These are phyloP conservation scores for Cosmorhoe ocellata DNA, from an alignment of 2,888 invertebrate species.

Conservation along the genomic window DNA sequence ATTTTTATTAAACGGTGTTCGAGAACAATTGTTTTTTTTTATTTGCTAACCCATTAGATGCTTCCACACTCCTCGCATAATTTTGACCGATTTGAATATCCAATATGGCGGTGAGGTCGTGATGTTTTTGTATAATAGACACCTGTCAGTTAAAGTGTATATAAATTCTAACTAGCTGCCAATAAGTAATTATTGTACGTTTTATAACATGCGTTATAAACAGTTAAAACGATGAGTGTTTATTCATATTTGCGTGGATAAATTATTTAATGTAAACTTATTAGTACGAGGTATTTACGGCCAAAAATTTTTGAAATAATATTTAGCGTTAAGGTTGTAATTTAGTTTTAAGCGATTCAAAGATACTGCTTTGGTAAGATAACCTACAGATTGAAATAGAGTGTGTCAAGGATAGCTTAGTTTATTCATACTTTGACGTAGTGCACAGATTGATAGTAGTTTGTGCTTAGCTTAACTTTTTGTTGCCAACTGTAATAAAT, in stretches of 20 bases:
- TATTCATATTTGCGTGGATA: too few species aligned
- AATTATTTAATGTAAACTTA: too few species aligned
- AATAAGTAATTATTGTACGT: background rate
- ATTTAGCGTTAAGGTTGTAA: too few species aligned
- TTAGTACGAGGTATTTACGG: too few species aligned
- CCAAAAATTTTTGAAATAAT: too few species aligned
- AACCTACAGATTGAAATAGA: constrained; percentile 2
- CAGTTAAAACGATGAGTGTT: too few species aligned
- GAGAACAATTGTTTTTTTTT: constrained; percentile 66
- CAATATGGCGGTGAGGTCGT: constrained; percentile 28
- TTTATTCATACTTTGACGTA: constrained; percentile 12
- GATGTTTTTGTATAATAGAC: constrained; percentile 28
- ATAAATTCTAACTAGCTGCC: background rate
- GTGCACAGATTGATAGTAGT: background rate
- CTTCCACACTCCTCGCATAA: constrained; percentile 18
- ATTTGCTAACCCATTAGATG: constrained; percentile 36
- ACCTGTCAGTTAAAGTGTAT: background rate
- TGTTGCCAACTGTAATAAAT: background rate
- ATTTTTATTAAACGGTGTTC: constrained; percentile 76
- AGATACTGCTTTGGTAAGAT: constrained; percentile 2
- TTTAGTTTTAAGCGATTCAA: background rate
- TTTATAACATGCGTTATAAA: too few species aligned
- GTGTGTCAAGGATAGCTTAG: constrained; percentile 14
- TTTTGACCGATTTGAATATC: constrained; percentile 32
- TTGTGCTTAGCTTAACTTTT: background rate